phyloP scores from a whole-genome alignment of 2,888 invertebrate species.

The Notodonta dromedarius region DNA sequence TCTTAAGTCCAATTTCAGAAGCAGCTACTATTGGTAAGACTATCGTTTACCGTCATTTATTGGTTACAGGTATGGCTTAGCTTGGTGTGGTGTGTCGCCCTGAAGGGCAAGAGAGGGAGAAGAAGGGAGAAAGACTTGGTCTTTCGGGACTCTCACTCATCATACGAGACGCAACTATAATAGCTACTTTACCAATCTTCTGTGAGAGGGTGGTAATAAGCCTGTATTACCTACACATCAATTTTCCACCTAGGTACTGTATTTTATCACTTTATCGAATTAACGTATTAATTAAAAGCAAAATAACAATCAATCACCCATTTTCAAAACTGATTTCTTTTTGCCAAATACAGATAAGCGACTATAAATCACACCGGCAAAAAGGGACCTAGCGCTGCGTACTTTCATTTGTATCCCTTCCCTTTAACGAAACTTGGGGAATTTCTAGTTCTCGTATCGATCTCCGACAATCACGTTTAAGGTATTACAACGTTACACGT shows the following conservation, averaged over 20 bases:
- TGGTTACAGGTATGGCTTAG: too few species aligned
- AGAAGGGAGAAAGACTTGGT: too few species aligned
- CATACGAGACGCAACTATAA: too few species aligned
- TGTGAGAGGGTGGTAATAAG: too few species aligned
- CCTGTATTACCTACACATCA: neutral
- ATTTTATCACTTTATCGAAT: neutral
- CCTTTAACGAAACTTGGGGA: neutral
- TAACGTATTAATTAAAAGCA: neutral
- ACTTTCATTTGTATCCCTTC: slow-evolving; percentile 5
- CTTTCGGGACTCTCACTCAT: too few species aligned
- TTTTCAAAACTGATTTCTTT: slow-evolving; percentile 16
- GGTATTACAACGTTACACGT: slow-evolving; percentile 32
- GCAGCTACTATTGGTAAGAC: too few species aligned
- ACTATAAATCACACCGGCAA: slow-evolving; percentile 31
- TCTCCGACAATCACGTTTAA: slow-evolving; percentile 26
- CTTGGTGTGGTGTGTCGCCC: too few species aligned
- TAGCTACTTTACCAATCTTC: too few species aligned
- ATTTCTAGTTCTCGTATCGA: slow-evolving; percentile 9
- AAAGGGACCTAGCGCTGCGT: slow-evolving; percentile 5
- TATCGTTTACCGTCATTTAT: too few species aligned
- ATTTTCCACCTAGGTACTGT: neutral
- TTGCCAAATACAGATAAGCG: slow-evolving; percentile 20
- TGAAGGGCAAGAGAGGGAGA: too few species aligned
- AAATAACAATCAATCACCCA: slow-evolving; percentile 8
- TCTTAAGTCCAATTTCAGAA: too few species aligned